A percentile compares a stretch with the other conserved stretches of the same genome.
Evolutionary conservation across 1,140 invertebrate genomes (phyloP).

Genomic region (Pseudomyrmex flavicornis): DNA sequence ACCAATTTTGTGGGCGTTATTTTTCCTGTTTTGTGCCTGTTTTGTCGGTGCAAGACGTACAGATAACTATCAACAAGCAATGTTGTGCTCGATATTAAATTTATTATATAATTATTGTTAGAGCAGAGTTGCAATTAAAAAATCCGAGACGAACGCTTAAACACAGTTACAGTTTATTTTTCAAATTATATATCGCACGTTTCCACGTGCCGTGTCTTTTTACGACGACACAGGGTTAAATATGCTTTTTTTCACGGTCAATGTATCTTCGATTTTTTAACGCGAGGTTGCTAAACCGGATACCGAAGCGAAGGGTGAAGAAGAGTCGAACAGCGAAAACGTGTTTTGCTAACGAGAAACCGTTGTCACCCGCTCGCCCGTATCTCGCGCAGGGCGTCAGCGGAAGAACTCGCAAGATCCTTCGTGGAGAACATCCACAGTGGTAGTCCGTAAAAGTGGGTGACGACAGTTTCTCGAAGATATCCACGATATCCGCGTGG

Average conservation of each 20-base stretch:
- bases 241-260: neutral
- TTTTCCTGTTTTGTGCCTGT: slow-evolving; percentile 4
- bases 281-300: neutral
- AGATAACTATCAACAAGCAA: neutral
- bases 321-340: slow-evolving; percentile 72
- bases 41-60: neutral
- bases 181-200: neutral
- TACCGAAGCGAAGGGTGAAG: slow-evolving; percentile 51
- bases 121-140: neutral
- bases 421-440: slow-evolving; percentile 51
- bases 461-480: slow-evolving; percentile 69
- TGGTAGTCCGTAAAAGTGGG: slow-evolving; percentile 69
- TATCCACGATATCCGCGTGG: slow-evolving; percentile 75
- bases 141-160: too few species aligned
- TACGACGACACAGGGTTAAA: too few species aligned
- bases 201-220: too few species aligned
- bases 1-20: slow-evolving; percentile 18
- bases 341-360: slow-evolving; percentile 82
- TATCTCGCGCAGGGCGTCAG: slow-evolving; percentile 68
- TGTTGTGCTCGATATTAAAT: neutral
- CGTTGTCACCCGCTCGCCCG: slow-evolving; percentile 74
- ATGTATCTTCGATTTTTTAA: slow-evolving; percentile 10
- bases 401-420: slow-evolving; percentile 60
- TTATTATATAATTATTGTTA: slow-evolving; percentile 23
- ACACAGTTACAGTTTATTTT: too few species aligned